Evolutionary conservation across 2,797 vertebrate genomes (phyloP).

Genomic region (Lithobates pipiens): DNA sequence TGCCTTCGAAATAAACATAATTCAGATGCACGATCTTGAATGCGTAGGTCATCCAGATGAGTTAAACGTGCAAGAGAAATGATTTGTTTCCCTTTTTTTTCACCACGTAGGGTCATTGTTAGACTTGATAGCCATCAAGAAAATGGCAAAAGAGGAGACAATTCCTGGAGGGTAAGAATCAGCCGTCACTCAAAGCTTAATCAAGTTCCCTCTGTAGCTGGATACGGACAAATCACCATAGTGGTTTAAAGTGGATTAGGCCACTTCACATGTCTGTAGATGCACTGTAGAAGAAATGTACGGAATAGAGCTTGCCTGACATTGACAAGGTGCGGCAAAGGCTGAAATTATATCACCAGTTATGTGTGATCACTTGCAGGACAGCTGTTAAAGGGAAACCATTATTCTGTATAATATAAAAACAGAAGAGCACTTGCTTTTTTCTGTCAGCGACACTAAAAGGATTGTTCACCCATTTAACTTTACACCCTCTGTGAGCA

Average conservation of each 20-base stretch:
- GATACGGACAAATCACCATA: constrained; percentile 19
- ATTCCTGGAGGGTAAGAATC: neutral
- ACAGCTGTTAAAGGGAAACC: neutral
- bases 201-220: constrained; percentile 8
- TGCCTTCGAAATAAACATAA: neutral
- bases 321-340: constrained; percentile 7
- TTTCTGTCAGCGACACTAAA: too few relatives aligned
- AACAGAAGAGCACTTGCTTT: too few relatives aligned
- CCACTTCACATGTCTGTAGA: constrained; percentile 7
- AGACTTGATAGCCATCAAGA: constrained; percentile 1
- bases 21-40: neutral
- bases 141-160: constrained; percentile 10
- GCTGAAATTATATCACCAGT: neutral
- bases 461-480: too few relatives aligned
- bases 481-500: too few relatives aligned
- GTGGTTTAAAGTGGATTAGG: constrained; percentile 38
- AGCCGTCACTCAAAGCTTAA: constrained; percentile 26
- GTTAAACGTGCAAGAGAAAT: neutral
- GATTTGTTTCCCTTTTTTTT: constrained; percentile 22
- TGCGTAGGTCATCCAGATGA: neutral
- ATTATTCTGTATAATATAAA: neutral
- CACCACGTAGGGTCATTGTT: neutral
- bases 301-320: neutral
- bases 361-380: neutral
- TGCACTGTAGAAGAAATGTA: neutral